These are phyloP conservation scores for Drosophila kanekoi DNA, from an alignment of 2,888 invertebrate species.

Conservation along the genomic window DNA sequence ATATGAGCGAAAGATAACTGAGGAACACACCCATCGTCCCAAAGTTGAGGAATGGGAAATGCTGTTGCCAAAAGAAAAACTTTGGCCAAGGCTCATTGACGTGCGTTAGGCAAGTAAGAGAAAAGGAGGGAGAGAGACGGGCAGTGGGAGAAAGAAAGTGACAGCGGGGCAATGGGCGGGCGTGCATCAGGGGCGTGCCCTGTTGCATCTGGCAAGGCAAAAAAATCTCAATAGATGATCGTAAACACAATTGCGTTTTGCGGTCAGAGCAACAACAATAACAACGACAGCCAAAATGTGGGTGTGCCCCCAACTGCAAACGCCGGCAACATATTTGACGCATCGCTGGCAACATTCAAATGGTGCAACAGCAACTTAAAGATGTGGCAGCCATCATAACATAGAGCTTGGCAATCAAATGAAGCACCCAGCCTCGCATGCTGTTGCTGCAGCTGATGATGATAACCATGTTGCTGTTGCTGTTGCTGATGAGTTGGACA, in stretches of 20 bases:
- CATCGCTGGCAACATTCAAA: conserved; percentile 72
- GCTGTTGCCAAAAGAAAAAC: conserved; percentile 27
- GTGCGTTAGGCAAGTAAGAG: conserved; percentile 65
- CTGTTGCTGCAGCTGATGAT: conserved; percentile 28
- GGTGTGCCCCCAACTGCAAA: conserved; percentile 62
- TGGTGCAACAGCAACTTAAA: conserved; percentile 53
- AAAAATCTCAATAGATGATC: conserved; percentile 76
- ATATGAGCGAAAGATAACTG: conserved; percentile 76
- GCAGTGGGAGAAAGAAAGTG: conserved; percentile 11
- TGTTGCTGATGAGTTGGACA: conserved; percentile 57
- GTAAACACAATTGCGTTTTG: conserved; percentile 73
- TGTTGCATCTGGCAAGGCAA: conserved; percentile 42
- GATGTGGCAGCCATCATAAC: conserved; percentile 54
- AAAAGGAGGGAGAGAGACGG: conserved; percentile 1
- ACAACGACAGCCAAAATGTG: conserved; percentile 37
- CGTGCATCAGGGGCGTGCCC: conserved; percentile 65
- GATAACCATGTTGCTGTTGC: conserved; percentile 41
- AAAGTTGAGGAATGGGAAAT: conserved; percentile 49
- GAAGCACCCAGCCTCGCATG: conserved; percentile 36
- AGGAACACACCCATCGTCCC: conserved; percentile 54
- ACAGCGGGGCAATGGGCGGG: conserved; percentile 37
- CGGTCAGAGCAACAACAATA: conserved; percentile 46
- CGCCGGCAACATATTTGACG: conserved; percentile 70
- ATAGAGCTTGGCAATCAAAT: conserved; percentile 45
- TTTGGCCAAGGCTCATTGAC: conserved; percentile 60